phyloP scores from a whole-genome alignment of 2,797 vertebrate species.

The Triplophysa yarkandensis region DNA sequence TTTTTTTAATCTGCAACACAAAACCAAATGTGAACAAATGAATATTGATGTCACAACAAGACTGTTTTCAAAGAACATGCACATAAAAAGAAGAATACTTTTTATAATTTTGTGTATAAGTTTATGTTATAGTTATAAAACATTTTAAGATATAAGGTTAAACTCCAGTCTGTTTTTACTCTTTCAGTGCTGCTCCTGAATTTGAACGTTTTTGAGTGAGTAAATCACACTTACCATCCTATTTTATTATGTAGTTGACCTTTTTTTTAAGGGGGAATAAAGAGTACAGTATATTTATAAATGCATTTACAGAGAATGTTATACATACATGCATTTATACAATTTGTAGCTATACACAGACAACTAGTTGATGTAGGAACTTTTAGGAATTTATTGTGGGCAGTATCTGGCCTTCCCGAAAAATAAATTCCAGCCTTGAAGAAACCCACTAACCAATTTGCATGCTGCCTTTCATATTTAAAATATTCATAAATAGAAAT shows the following conservation, averaged over 20 bases:
- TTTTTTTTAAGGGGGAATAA: neutral
- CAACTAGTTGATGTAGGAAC: no score
- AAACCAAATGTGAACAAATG: neutral
- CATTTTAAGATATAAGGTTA: conserved; percentile 57
- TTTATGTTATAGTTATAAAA: neutral
- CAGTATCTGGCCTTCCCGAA: neutral
- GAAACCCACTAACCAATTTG: neutral
- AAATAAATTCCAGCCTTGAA: neutral
- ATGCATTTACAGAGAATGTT: no score
- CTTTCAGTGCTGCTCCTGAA: conserved; percentile 84
- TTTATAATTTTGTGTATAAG: neutral
- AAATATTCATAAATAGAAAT: neutral
- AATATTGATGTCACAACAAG: neutral
- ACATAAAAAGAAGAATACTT: neutral
- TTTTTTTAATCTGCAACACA: neutral
- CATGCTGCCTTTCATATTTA: neutral
- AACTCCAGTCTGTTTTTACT: conserved; percentile 73
- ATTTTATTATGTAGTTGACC: neutral
- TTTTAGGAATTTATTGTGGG: neutral
- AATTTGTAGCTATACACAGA: no score
- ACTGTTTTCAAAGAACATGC: neutral
- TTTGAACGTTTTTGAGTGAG: conserved; percentile 87
- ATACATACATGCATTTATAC: neutral
- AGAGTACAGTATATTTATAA: neutral
- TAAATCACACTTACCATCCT: conserved; percentile 74